Evolutionary conservation across 2,113 vertebrate genomes (phyloP).

Genomic region (Stigmatopora argus): DNA sequence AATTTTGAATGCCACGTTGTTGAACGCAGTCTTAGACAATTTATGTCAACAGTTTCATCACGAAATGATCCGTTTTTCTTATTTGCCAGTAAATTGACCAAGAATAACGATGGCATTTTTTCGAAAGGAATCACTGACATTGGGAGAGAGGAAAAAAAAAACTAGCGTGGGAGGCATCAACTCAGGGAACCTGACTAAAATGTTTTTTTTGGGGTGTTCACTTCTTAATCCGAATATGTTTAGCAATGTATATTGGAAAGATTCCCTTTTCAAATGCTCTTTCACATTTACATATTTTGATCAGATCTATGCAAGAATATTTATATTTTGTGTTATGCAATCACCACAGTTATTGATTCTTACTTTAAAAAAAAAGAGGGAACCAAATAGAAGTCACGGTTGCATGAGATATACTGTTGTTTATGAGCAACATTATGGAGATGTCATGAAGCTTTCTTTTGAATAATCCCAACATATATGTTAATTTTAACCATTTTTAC

Average conservation of each 20-base stretch:
- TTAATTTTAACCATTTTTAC: not conserved
- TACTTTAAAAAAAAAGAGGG: conserved; percentile 2
- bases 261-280: conserved; percentile 2
- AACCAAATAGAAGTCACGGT: conserved; percentile 19
- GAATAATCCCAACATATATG: conserved; percentile 1
- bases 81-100: conserved; percentile 36
- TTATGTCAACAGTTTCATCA: not conserved
- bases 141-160: conserved; percentile 3
- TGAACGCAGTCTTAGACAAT: not conserved
- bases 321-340: conserved; percentile 3
- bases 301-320: conserved; percentile 36
- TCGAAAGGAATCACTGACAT: conserved; percentile 11
- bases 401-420: not conserved
- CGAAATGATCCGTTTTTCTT: conserved; percentile 21
- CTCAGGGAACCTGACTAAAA: conserved; percentile 33
- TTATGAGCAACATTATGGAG: not conserved
- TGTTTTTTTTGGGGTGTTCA: conserved; percentile 3
- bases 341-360: conserved; percentile 8
- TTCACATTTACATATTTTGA: conserved; percentile 9
- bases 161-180: conserved; percentile 35
- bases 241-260: too few relatives aligned
- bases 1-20: conserved; percentile 22
- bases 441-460: not conserved
- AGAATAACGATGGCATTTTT: conserved; percentile 11
- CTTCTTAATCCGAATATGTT: conserved; percentile 15